These are phyloP conservation scores for Ammodytes marinus DNA, from an alignment of 2,113 vertebrate species.

Conservation along the genomic window DNA sequence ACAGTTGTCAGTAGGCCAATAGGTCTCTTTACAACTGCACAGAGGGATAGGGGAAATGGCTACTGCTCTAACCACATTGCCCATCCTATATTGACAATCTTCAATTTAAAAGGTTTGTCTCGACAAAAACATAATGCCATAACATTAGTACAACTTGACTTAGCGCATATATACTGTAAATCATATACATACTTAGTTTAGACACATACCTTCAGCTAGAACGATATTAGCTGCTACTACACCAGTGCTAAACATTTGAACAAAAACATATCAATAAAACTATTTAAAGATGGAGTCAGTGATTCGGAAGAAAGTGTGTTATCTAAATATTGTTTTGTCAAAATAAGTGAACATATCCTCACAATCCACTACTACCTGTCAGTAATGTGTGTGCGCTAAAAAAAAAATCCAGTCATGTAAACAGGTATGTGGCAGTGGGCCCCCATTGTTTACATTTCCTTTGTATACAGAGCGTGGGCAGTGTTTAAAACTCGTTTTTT, in stretches of 20 bases:
- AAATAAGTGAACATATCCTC: too few relatives aligned
- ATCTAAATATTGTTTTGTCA: too few relatives aligned
- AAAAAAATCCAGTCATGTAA: too few relatives aligned
- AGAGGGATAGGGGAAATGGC: constrained; percentile 33
- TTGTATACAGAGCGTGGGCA: too few relatives aligned
- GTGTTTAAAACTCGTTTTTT: too few relatives aligned
- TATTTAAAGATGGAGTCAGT: too few relatives aligned
- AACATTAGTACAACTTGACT: neutral
- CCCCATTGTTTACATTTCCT: too few relatives aligned
- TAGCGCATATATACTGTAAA: too few relatives aligned
- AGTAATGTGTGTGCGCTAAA: too few relatives aligned
- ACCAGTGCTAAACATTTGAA: neutral
- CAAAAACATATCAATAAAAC: neutral
- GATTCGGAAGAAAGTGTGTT: too few relatives aligned
- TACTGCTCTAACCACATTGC: constrained; percentile 14
- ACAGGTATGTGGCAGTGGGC: too few relatives aligned
- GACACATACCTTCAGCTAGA: neutral
- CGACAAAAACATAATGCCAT: neutral
- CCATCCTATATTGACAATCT: neutral
- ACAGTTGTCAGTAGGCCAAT: constrained; percentile 53
- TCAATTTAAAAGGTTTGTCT: neutral
- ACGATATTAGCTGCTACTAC: neutral
- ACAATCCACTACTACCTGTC: too few relatives aligned
- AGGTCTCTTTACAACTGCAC: constrained; percentile 62
- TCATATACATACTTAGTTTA: neutral